Evolutionary conservation across 2,113 vertebrate species (phyloP).

Genomic region (Fukomys damarensis): DNA sequence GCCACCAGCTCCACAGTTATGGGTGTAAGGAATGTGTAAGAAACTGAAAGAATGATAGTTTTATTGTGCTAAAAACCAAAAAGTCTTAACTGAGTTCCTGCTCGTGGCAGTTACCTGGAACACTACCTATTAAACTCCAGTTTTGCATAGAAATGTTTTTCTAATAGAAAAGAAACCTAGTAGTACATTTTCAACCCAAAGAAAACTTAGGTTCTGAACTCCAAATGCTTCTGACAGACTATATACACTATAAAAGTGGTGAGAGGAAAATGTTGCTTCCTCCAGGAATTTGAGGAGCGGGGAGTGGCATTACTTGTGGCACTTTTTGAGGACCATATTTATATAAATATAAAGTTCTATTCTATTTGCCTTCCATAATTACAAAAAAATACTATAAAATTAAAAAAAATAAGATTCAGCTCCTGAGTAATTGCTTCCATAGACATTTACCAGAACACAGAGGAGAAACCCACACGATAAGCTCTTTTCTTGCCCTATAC

Average conservation of each 20-base stretch:
- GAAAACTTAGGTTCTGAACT: constrained; percentile 60
- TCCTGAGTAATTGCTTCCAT: background rate
- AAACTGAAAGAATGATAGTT: constrained; percentile 31
- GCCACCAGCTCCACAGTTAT: background rate
- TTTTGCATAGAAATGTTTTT: constrained; percentile 67
- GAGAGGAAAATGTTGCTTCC: constrained; percentile 55
- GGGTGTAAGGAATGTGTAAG: background rate
- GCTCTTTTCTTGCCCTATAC: background rate
- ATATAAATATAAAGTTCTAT: constrained; percentile 60
- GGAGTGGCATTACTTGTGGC: constrained; percentile 6
- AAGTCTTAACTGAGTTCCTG: constrained; percentile 51
- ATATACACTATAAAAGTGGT: constrained; percentile 47
- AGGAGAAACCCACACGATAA: background rate
- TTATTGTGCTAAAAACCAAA: constrained; percentile 41
- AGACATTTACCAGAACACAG: constrained; percentile 31
- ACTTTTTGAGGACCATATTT: constrained; percentile 55
- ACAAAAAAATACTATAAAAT: constrained; percentile 58
- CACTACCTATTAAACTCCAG: background rate
- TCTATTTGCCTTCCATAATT: constrained; percentile 45
- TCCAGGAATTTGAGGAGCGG: constrained; percentile 9
- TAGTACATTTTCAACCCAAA: constrained; percentile 65
- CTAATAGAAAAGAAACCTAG: constrained; percentile 68
- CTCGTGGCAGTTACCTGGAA: background rate
- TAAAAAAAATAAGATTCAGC: constrained; percentile 5
- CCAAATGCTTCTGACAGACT: constrained; percentile 51